Percentiles rank a stretch among this genome's conserved stretches.
Evolutionary conservation across 2,113 vertebrate genomes (phyloP).

Genomic region (Pontoporia blainvillei): DNA sequence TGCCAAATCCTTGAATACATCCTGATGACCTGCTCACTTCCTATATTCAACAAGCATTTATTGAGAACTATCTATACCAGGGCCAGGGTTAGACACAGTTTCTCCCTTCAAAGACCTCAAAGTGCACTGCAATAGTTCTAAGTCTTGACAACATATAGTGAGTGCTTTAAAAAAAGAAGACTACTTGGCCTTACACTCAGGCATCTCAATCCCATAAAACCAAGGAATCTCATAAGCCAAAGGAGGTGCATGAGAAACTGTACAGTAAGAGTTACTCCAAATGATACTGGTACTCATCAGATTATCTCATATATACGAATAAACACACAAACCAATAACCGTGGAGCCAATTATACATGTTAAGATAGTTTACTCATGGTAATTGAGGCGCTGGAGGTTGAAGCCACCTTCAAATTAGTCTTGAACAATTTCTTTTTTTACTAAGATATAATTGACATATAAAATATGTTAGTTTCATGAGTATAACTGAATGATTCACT

Average conservation of each 20-base stretch:
- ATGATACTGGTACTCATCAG: neutral
- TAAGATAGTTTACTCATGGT: neutral
- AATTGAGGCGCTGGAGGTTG: neutral
- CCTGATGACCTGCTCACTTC: neutral
- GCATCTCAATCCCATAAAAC: neutral
- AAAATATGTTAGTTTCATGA: neutral
- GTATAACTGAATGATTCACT: neutral
- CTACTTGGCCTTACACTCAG: neutral
- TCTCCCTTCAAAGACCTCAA: neutral
- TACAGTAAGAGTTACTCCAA: neutral
- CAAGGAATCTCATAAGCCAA: neutral
- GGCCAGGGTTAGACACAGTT: neutral
- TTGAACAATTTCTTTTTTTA: neutral
- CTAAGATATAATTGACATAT: neutral
- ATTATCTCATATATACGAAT: neutral
- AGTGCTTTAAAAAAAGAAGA: neutral
- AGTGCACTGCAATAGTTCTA: neutral
- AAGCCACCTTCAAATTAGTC: neutral
- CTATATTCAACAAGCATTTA: neutral
- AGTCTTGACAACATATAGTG: neutral
- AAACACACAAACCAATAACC: neutral
- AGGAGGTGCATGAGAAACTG: neutral
- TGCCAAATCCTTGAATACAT: neutral
- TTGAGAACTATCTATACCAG: neutral
- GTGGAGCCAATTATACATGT: neutral